Evolutionary conservation across 2,888 invertebrate species (phyloP).

Genomic region (Amphiduros pacificus): DNA sequence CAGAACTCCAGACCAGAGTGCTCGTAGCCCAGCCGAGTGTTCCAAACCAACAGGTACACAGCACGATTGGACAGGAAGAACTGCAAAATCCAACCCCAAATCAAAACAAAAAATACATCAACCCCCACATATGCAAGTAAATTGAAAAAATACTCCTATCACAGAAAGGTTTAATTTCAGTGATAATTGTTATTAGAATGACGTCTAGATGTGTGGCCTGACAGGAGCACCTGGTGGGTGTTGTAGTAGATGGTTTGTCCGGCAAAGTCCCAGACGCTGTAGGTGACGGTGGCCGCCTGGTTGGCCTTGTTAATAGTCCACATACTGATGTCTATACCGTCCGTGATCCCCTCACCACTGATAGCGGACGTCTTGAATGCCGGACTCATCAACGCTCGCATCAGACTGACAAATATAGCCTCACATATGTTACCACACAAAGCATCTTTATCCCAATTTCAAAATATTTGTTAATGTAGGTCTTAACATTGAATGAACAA

Average conservation of each 20-base stretch:
- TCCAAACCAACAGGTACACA: constrained; percentile 42
- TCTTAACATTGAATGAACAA: too few species aligned
- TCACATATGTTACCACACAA: too few species aligned
- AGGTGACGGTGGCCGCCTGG: constrained; percentile 27
- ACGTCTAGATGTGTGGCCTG: too few species aligned
- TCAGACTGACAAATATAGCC: constrained; percentile 39
- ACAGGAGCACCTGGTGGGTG: constrained; percentile 57
- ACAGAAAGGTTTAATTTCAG: too few species aligned
- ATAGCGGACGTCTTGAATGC: constrained; percentile 27
- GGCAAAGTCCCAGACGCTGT: constrained; percentile 56
- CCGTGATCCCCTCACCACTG: constrained; percentile 42
- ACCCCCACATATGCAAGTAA: background rate
- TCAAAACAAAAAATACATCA: background rate
- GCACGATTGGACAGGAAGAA: constrained; percentile 42
- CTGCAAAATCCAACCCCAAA: too few species aligned
- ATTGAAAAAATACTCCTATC: background rate
- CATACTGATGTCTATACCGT: constrained; percentile 55
- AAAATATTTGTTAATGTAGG: too few species aligned
- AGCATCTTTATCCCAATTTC: too few species aligned
- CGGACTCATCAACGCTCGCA: constrained; percentile 43
- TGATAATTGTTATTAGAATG: too few species aligned
- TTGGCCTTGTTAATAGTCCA: constrained; percentile 41
- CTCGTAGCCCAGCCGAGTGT: constrained; percentile 38
- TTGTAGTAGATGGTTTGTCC: constrained; percentile 60
- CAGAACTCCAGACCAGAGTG: constrained; percentile 46